Evolutionary conservation across 1,140 invertebrate genomes (phyloP).

Genomic region (Aphis craccivora): DNA sequence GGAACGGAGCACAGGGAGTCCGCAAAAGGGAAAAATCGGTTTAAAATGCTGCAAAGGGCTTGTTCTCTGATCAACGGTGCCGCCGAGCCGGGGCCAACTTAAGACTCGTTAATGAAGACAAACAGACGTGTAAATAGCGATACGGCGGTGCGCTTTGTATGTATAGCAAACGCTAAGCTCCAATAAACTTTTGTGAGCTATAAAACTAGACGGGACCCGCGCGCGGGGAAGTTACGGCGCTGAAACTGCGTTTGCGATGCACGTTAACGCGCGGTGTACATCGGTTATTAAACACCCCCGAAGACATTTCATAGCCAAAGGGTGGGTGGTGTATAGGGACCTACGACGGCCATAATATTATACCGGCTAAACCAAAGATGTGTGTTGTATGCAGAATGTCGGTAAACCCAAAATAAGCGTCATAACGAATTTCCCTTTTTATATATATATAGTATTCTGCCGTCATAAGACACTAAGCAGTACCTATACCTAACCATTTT

Average conservation of each 20-base stretch:
- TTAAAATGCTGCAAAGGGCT: neutral
- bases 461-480: no score
- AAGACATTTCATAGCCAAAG: neutral
- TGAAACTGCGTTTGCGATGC: slow-evolving; percentile 16
- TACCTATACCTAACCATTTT: no score
- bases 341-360: neutral
- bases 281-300: slow-evolving; percentile 47
- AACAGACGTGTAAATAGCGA: slow-evolving; percentile 52
- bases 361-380: neutral
- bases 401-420: neutral
- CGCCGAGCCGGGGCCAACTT: slow-evolving; percentile 24
- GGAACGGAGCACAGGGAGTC: no score
- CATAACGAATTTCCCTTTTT: neutral
- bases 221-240: neutral
- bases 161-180: slow-evolving; percentile 41
- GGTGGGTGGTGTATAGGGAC: neutral
- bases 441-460: no score
- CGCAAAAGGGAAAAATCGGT: slow-evolving; percentile 11
- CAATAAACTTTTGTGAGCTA: slow-evolving; percentile 55
- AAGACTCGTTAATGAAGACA: slow-evolving; percentile 55
- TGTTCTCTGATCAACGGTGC: slow-evolving; percentile 3
- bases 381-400: neutral
- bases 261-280: slow-evolving; percentile 32
- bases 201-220: slow-evolving; percentile 5
- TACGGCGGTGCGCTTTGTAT: slow-evolving; percentile 27